Evolutionary conservation across 2,888 invertebrate species (phyloP).

Genomic region (Heliconius erato): DNA sequence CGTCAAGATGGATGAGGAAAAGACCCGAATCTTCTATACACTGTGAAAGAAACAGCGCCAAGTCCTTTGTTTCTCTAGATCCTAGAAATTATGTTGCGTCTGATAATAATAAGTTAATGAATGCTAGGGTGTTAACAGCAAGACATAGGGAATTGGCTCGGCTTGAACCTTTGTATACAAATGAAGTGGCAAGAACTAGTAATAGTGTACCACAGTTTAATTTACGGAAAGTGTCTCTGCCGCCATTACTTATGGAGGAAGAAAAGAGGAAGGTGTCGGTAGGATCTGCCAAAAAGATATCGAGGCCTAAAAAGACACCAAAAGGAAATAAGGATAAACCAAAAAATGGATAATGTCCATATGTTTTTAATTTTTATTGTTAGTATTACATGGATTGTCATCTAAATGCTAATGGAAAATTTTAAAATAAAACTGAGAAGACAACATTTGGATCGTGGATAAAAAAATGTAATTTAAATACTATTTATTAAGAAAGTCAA

Average conservation of each 20-base stretch:
- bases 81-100: conserved; percentile 71
- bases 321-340: conserved; percentile 49
- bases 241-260: conserved; percentile 77
- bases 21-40: conserved; percentile 78
- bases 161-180: conserved; percentile 74
- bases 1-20: conserved; percentile 80
- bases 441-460: not conserved
- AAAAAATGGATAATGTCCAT: conserved; percentile 39
- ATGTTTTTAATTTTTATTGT: too few relatives aligned
- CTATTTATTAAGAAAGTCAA: not conserved
- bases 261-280: conserved; percentile 70
- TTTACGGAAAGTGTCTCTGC: conserved; percentile 79
- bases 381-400: not conserved
- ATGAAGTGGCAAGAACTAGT: conserved; percentile 60
- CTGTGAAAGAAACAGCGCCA: conserved; percentile 81
- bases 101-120: conserved; percentile 66
- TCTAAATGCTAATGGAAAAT: not conserved
- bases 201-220: conserved; percentile 65
- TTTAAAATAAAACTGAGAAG: not conserved
- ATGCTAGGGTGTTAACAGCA: conserved; percentile 74
- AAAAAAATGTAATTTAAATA: not conserved
- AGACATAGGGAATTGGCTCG: conserved; percentile 72
- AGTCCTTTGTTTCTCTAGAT: conserved; percentile 79
- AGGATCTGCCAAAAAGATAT: conserved; percentile 71
- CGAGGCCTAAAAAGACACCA: conserved; percentile 51